Percentiles rank a stretch among this genome's conserved stretches.
phyloP scores from a whole-genome alignment of 2,888 invertebrate genomes.

The Apotomis betuletana region DNA sequence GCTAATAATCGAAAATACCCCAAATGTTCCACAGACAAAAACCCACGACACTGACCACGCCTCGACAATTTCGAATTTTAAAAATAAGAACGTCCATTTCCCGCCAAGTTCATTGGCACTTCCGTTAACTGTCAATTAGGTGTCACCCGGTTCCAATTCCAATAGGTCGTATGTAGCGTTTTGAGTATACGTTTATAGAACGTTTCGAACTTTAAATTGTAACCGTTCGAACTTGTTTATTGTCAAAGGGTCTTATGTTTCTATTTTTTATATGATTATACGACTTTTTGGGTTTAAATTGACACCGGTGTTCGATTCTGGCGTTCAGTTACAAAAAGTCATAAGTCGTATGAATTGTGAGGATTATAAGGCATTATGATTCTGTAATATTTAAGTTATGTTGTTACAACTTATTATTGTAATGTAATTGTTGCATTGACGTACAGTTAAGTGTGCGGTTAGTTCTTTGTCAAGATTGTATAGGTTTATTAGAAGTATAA shows the following conservation, averaged over 20 bases:
- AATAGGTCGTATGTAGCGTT: not conserved
- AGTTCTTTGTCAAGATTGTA: conserved; percentile 6
- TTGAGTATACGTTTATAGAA: not conserved
- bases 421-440: conserved; percentile 2
- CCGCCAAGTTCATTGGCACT: conserved; percentile 74
- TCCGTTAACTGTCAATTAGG: conserved; percentile 63
- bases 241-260: not conserved
- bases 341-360: not conserved
- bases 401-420: conserved; percentile 11
- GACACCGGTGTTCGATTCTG: not conserved
- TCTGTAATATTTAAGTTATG: not conserved
- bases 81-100: conserved; percentile 64
- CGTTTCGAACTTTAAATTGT: not conserved
- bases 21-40: conserved; percentile 4
- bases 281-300: not conserved
- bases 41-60: conserved; percentile 24
- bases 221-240: not conserved
- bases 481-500: conserved; percentile 13
- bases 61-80: conserved; percentile 46
- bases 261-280: not conserved
- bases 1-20: not conserved
- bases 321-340: not conserved
- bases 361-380: not conserved
- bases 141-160: conserved; percentile 16
- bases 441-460: conserved; percentile 5